Conservation (phyloP, 1,140 invertebrate species). For the Neocloeon triangulifer region DNA sequence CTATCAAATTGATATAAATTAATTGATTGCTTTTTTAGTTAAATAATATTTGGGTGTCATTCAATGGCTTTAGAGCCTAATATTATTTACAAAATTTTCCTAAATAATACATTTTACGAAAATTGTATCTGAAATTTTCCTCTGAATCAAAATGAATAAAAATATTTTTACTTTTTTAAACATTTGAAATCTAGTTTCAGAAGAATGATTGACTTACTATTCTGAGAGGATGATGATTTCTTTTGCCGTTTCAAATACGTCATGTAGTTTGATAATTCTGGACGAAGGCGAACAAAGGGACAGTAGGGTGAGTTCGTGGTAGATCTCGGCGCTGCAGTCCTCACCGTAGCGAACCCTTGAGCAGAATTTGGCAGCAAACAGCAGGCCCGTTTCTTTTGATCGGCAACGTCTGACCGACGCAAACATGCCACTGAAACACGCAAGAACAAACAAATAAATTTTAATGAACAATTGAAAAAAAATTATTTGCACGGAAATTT, state of each 20-base stretch:
- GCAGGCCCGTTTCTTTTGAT: conserved; percentile 28
- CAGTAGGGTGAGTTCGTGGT: conserved; percentile 42
- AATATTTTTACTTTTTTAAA: no score
- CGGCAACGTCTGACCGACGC: conserved; percentile 44
- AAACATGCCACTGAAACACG: conserved; percentile 46
- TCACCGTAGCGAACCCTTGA: conserved; percentile 34
- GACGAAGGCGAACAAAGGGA: conserved; percentile 34
- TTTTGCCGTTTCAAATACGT: conserved; percentile 44
- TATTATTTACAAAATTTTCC: no score
- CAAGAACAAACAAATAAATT: conserved; percentile 10
- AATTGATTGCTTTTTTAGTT: no score
- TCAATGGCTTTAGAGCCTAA: no score
- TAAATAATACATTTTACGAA: no score
- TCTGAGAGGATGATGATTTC: conserved; percentile 52
- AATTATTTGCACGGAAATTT: no score
- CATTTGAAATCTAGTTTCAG: no score
- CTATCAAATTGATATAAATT: no score
- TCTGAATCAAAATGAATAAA: no score
- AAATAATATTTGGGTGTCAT: no score
- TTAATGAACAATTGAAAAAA: no score
- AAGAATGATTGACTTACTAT: conserved; percentile 52
- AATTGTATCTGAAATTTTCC: no score
- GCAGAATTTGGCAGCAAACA: conserved; percentile 55
- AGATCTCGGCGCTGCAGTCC: conserved; percentile 35
- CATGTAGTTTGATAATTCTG: conserved; percentile 39